These are phyloP conservation scores for Tetranychus piercei DNA, from an alignment of 2,888 invertebrate species.

Conservation along the genomic window DNA sequence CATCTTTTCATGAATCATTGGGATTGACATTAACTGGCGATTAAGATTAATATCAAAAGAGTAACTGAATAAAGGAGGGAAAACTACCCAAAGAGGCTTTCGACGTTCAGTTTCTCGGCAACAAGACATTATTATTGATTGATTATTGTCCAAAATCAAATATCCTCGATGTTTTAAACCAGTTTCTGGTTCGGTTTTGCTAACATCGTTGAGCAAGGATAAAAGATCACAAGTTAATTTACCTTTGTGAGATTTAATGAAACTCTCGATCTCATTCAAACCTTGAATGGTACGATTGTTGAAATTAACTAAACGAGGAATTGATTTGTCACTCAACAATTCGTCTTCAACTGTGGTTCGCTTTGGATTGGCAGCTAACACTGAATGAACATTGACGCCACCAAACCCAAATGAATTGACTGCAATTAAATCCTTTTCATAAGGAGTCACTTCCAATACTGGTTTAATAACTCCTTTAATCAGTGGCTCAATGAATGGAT, in stretches of 20 bases:
- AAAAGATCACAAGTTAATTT: slow-evolving; percentile 45
- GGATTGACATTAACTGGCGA: slow-evolving; percentile 31
- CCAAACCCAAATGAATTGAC: slow-evolving; percentile 42
- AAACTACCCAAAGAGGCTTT: neutral
- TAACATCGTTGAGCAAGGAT: slow-evolving; percentile 40
- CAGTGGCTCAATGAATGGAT: slow-evolving; percentile 37
- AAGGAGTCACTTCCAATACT: slow-evolving; percentile 31
- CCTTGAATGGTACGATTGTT: slow-evolving; percentile 71
- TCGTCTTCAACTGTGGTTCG: slow-evolving; percentile 40
- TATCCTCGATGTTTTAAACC: slow-evolving; percentile 12
- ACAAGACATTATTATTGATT: neutral
- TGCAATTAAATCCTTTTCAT: slow-evolving; percentile 35
- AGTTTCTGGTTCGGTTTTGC: slow-evolving; percentile 1
- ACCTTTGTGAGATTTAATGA: slow-evolving; percentile 34
- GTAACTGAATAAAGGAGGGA: neutral
- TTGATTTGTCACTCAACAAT: slow-evolving; percentile 31
- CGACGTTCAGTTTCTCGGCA: neutral
- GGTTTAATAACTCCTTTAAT: slow-evolving; percentile 39
- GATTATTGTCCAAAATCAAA: slow-evolving; percentile 11
- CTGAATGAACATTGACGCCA: slow-evolving; percentile 33
- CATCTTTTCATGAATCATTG: slow-evolving; percentile 34
- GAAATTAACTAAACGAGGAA: slow-evolving; percentile 42
- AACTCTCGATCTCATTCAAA: slow-evolving; percentile 45
- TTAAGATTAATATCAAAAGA: slow-evolving; percentile 24
- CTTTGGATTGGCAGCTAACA: slow-evolving; percentile 28